Evolutionary conservation across 2,797 vertebrate species (phyloP), one percentile per base, ranked within the genome.

Genomic region (Acipenser oxyrinchus): DNA sequence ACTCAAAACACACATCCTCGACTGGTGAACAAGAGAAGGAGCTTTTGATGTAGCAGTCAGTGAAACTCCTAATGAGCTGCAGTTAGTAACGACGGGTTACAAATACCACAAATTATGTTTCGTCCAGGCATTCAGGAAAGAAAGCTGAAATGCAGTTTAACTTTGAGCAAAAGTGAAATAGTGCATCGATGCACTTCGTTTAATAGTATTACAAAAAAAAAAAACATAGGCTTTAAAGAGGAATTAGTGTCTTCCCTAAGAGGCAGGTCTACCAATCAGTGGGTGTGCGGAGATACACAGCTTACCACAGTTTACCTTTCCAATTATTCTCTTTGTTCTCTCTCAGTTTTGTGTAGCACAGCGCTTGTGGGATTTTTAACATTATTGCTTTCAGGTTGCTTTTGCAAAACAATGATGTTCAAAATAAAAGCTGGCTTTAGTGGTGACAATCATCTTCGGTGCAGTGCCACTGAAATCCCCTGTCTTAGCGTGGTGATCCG

Each of bases 291-390:
- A 37, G 23, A 37, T 37, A 37, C 60, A 62, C 62, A 53, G 66
- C 62, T 62, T 37, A 50, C 55, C 15, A 11, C 7, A 13, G 60
- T 15, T 55, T 68, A 62, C 60, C 50, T 55, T 55, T 60, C 58
- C 66, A 68, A 68, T 68, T 68, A 62, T 62, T 62, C 23, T 68
- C 60, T 52, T 37, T 51, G 7, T 7, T 53, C 66, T 23, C 10
- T 53, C 50, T 60, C 60, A 62, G 60, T 52, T 62, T 62, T n/a
- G 15, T 7, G 50, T 50, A 51, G 7, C 7, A 57, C 7, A 9
- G 55, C 55, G 11, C 55, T n/a, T 7, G 2, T 10, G 55, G 55
- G 55, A 57, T 57, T 12, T 10, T 12, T 6, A 6, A 10, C 55
- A 57, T 57, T 10, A 12, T 57, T n/a, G 13, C 11, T 12, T 57